Conservation (phyloP, 2,888 invertebrate genomes). For the Chesias legatella region DNA sequence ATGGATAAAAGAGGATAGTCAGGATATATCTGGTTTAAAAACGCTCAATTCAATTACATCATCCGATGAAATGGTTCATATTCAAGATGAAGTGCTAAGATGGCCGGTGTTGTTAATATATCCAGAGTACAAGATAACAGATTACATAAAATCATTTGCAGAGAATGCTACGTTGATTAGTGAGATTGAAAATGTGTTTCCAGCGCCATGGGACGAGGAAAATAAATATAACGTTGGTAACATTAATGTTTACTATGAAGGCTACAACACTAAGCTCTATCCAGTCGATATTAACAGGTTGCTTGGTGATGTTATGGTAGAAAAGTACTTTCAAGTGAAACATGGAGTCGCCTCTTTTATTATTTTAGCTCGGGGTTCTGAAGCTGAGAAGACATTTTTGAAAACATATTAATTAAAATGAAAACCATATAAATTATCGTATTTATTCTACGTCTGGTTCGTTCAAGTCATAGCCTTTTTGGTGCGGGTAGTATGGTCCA, state of each 20-base stretch:
- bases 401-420: constrained; percentile 59
- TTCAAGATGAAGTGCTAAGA: constrained; percentile 82
- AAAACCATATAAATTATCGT: constrained; percentile 1
- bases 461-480: constrained; percentile 49
- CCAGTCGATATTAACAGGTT: constrained; percentile 65
- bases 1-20: constrained; percentile 38
- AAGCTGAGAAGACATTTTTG: constrained; percentile 80
- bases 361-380: constrained; percentile 79
- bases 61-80: constrained; percentile 80
- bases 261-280: constrained; percentile 81
- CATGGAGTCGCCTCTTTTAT: constrained; percentile 85
- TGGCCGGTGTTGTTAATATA: constrained; percentile 96
- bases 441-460: constrained; percentile 40
- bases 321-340: constrained; percentile 80
- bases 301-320: constrained; percentile 8
- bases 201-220: constrained; percentile 86
- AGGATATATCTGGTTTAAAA: constrained; percentile 34
- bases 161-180: constrained; percentile 83
- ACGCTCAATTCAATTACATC: background rate
- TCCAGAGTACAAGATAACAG: constrained; percentile 92
- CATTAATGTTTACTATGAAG: constrained; percentile 88
- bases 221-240: constrained; percentile 81
- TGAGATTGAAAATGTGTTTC: constrained; percentile 81
- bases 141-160: constrained; percentile 90
- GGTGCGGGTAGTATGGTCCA: constrained; percentile 56